Base-by-base conservation (phyloP, 1,140 invertebrate species). In the Drosophila repleta region DNA sequence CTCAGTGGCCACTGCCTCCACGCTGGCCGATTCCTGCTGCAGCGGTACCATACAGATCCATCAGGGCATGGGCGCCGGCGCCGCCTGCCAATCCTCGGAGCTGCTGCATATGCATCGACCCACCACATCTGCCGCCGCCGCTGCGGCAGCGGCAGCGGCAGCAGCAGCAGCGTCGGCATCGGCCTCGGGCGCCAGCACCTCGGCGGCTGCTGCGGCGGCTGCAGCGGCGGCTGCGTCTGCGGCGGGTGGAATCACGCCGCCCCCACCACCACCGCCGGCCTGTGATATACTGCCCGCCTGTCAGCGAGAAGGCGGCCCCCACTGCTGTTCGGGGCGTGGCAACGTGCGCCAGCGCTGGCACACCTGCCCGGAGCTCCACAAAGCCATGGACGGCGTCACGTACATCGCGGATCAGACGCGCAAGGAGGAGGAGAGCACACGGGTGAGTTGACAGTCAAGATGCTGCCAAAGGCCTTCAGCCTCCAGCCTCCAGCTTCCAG, bases 401-500 rank as follows among this genome's bases (percentile, higher is more conserved):
- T 98, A 97, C 90, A 98, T 98, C 76, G 97, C 97, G 13, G 97
- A 98, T 91, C 97, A 98, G 90, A 98, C 97, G 48, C 96, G 96
- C 84, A 95, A 97, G 84, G 96, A 97, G 90, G 97, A 98, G 92
- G 97, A 98, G 88, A 97, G 96, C 37, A 97, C 96, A 29, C 95
- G 96, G 94, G 97, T 98, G 93, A 93, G 90, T 85, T 46, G 72
- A 45, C 39, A 60, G 43, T n/a, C 56, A 51, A 66, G 24, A 55
- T 17, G 18, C 29, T 20, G 18, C 37, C 24, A 35, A 18, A 48
- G 53, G 8, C 39, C 7, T 26, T 6, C 3, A 13, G 18, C 18
- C 18, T 20, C 10, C 4, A 43, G n/a, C 4, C 15, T 43, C 24
- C 24, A 5, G 5, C 24, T 26, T 3, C 24, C 24, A n/a, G 7